Conservation (phyloP, 2,797 vertebrate genomes). For the Benthosema pterotum region DNA sequence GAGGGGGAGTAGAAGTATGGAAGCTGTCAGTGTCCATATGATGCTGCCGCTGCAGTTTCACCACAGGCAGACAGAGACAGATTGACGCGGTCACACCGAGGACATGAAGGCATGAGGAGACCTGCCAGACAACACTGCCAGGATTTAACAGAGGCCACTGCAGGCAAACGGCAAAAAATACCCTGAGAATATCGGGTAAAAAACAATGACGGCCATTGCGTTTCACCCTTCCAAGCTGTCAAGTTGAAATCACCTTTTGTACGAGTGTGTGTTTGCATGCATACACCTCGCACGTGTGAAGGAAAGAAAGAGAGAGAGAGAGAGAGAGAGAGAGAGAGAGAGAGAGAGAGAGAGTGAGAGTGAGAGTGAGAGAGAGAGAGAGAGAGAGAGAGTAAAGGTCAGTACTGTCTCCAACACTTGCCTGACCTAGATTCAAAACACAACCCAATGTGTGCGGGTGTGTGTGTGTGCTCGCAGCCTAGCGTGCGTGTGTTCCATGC, state of each 20-base stretch:
- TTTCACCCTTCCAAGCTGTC: too few relatives aligned
- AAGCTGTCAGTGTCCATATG: slow-evolving; percentile 72
- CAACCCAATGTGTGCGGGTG: slow-evolving; percentile 30
- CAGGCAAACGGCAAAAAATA: slow-evolving; percentile 12
- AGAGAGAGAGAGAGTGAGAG: too few relatives aligned
- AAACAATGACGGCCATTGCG: too few relatives aligned
- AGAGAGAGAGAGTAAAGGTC: neutral
- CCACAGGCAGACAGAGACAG: slow-evolving; percentile 32
- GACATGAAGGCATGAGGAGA: slow-evolving; percentile 16
- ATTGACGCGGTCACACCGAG: slow-evolving; percentile 57
- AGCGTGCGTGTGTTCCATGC: too few relatives aligned
- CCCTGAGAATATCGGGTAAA: neutral
- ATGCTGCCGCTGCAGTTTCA: slow-evolving; percentile 70
- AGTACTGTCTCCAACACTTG: neutral
- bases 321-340: neutral
- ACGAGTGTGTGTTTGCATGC: too few relatives aligned
- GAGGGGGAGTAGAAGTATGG: slow-evolving; percentile 54
- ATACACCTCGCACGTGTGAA: too few relatives aligned
- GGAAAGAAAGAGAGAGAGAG: neutral
- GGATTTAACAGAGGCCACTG: neutral
- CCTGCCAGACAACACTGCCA: slow-evolving; percentile 15
- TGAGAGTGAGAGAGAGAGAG: neutral
- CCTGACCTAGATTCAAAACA: slow-evolving; percentile 17
- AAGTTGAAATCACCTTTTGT: too few relatives aligned
- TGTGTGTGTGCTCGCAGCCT: neutral